Percentiles rank a stretch among this genome's conserved stretches.
These are phyloP conservation scores for Myotis davidii DNA, from an alignment of 2,113 vertebrate species.

Conservation along the genomic window DNA sequence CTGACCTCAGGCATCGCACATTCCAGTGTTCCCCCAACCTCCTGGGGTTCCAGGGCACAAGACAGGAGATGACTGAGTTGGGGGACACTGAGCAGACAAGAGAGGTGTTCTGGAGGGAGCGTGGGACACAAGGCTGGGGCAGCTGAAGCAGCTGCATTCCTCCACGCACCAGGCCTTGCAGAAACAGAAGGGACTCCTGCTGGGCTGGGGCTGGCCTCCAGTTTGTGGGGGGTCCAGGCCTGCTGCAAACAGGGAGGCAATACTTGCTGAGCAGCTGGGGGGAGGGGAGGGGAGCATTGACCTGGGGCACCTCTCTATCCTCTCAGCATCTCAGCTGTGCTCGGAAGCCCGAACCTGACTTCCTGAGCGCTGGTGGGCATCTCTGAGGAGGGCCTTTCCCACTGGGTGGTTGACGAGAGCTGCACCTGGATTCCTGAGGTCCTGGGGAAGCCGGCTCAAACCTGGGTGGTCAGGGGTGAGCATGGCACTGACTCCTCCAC, in stretches of 20 bases:
- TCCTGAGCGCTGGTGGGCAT: constrained; percentile 34
- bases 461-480: constrained; percentile 66
- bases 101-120: neutral
- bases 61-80: constrained; percentile 77
- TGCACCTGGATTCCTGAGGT: constrained; percentile 62
- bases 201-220: neutral
- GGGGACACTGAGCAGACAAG: constrained; percentile 56
- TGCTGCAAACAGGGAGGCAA: neutral
- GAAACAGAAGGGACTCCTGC: neutral
- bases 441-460: neutral
- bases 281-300: neutral
- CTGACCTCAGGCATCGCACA: constrained; percentile 85
- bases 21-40: constrained; percentile 82
- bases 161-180: neutral
- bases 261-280: neutral
- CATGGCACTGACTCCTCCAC: neutral
- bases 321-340: constrained; percentile 57
- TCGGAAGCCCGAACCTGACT: constrained; percentile 24
- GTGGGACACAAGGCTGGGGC: constrained; percentile 52
- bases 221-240: neutral
- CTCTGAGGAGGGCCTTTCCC: constrained; percentile 50
- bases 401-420: neutral
- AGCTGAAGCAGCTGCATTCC: constrained; percentile 37
- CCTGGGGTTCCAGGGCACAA: constrained; percentile 77
- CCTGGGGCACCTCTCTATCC: neutral